Evolutionary conservation across 2,797 vertebrate genomes (phyloP).

Genomic region (Phataginus tricuspis): DNA sequence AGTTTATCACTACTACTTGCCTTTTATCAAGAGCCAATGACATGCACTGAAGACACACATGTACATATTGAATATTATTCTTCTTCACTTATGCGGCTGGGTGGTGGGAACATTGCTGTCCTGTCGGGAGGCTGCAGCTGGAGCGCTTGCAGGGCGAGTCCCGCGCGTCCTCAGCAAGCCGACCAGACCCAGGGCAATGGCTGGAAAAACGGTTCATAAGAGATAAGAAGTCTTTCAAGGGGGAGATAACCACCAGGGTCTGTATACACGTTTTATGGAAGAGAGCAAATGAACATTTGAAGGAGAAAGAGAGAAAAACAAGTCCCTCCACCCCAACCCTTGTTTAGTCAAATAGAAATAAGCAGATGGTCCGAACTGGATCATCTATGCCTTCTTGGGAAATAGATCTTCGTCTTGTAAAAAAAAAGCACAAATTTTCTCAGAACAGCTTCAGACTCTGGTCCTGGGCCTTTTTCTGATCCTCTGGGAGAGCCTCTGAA

Average conservation of each 20-base stretch:
- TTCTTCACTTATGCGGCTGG: not conserved
- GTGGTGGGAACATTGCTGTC: not conserved
- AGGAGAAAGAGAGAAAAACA: not conserved
- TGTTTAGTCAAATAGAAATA: slow-evolving; percentile 5
- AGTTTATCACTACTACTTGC: slow-evolving; percentile 32
- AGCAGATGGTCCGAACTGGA: not conserved
- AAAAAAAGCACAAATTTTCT: not conserved
- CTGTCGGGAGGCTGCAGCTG: not conserved
- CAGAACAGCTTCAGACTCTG: not conserved
- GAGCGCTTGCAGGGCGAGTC: not conserved
- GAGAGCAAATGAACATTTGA: not conserved
- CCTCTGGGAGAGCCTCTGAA: not conserved
- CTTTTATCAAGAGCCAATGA: slow-evolving; percentile 71
- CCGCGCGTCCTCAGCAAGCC: not conserved
- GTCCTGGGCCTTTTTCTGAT: not conserved
- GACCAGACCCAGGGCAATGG: not conserved
- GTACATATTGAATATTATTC: not conserved
- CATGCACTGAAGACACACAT: not conserved
- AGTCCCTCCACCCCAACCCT: not conserved
- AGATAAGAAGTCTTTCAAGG: not conserved
- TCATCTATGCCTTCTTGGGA: not conserved
- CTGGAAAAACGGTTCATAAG: not conserved
- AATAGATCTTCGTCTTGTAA: not conserved
- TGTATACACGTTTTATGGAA: not conserved
- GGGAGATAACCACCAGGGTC: not conserved